Conservation (phyloP, 2,797 vertebrate genomes). For the Enteromius unitaeniatus region DNA sequence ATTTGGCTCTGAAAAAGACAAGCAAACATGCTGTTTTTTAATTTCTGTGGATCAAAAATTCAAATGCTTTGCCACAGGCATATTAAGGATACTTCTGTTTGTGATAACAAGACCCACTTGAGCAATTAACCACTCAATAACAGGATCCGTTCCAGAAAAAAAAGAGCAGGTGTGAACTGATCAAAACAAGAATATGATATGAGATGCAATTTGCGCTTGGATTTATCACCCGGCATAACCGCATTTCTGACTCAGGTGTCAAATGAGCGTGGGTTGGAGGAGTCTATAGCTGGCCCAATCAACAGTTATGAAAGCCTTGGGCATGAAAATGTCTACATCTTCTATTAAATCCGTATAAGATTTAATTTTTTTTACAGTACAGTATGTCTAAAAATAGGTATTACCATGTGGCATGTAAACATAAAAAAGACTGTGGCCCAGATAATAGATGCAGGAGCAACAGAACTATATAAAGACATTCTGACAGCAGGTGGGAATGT, state of each 20-base stretch:
- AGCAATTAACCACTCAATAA: conserved; percentile 33
- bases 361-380: conserved; percentile 15
- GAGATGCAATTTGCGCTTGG: conserved; percentile 43
- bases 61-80: conserved; percentile 52
- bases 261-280: conserved; percentile 28
- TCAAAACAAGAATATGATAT: conserved; percentile 42
- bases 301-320: conserved; percentile 32
- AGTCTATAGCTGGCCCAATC: background rate
- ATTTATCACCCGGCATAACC: conserved; percentile 32
- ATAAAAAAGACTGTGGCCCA: conserved; percentile 20
- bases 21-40: conserved; percentile 48
- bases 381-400: conserved; percentile 25
- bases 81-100: conserved; percentile 34
- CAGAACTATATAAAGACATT: conserved; percentile 57
- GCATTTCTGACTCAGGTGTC: conserved; percentile 44
- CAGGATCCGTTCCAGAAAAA: conserved; percentile 11
- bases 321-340: conserved; percentile 10
- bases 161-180: conserved; percentile 46
- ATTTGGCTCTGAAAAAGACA: conserved; percentile 74
- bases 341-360: background rate
- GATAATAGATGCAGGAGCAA: conserved; percentile 46
- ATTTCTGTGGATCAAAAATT: conserved; percentile 31
- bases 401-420: conserved; percentile 47
- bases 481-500: conserved; percentile 76
- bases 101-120: conserved; percentile 26